Conservation (phyloP, 2,797 vertebrate species). For the Malurus splendens region DNA sequence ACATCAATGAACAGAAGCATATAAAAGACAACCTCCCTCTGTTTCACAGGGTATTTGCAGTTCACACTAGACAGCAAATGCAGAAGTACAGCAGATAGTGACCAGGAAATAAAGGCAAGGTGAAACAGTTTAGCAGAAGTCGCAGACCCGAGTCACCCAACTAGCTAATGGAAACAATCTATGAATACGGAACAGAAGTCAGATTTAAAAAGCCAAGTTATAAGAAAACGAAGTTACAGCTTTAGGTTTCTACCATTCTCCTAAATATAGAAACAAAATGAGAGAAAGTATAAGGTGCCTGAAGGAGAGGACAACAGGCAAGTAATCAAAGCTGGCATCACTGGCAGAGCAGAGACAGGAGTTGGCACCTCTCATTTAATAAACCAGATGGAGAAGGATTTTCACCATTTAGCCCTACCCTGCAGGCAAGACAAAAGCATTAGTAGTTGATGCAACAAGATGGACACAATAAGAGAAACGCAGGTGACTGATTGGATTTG, state of each 20-base stretch:
- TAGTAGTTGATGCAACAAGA: constrained; percentile 15
- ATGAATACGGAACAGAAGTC: neutral
- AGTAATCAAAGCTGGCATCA: constrained; percentile 35
- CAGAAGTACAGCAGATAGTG: neutral
- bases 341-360: neutral
- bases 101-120: neutral
- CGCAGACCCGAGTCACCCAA: neutral
- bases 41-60: neutral
- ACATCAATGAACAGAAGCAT: neutral
- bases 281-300: neutral
- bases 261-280: neutral
- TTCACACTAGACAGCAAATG: neutral
- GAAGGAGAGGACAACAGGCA: constrained; percentile 6
- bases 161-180: neutral
- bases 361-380: constrained; percentile 33
- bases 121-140: neutral
- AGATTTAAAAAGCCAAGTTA: neutral
- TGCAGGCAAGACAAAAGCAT: constrained; percentile 25
- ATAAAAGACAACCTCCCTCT: neutral
- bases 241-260: neutral
- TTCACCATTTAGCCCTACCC: constrained; percentile 26
- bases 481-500: neutral
- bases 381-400: constrained; percentile 31
- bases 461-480: neutral
- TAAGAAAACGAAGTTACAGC: neutral